phyloP scores from a whole-genome alignment of 2,797 vertebrate genomes.

The Chromobotia macracanthus region DNA sequence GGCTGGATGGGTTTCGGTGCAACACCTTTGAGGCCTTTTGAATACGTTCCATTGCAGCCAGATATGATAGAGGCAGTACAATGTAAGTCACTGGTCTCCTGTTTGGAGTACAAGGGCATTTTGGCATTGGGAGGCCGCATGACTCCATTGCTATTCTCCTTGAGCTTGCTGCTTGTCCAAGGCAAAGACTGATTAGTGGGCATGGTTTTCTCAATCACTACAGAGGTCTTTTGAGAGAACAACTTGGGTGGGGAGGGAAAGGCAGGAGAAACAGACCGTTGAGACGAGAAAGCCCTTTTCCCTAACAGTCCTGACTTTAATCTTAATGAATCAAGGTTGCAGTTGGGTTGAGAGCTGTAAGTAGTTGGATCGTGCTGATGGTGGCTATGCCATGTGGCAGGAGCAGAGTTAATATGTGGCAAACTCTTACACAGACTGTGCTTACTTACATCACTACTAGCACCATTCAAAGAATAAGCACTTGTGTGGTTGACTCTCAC shows the following conservation, averaged over 20 bases:
- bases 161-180: constrained; percentile 71
- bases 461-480: constrained; percentile 32
- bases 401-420: constrained; percentile 40
- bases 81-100: constrained; percentile 67
- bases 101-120: constrained; percentile 81
- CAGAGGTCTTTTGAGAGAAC: constrained; percentile 23
- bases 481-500: constrained; percentile 35
- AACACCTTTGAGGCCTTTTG: constrained; percentile 57
- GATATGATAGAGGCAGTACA: constrained; percentile 39
- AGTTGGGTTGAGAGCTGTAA: constrained; percentile 61
- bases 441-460: constrained; percentile 41
- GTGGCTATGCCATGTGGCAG: constrained; percentile 55
- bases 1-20: constrained; percentile 20
- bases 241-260: constrained; percentile 60
- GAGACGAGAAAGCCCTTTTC: constrained; percentile 63
- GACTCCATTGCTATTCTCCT: constrained; percentile 71
- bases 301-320: constrained; percentile 62
- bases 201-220: constrained; percentile 65
- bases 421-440: constrained; percentile 42
- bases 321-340: constrained; percentile 66
- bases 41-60: constrained; percentile 45
- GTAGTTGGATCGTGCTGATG: constrained; percentile 65
- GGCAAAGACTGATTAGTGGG: constrained; percentile 77
- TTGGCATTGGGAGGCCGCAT: constrained; percentile 73
- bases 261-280: constrained; percentile 44